Evolutionary conservation across 2,797 vertebrate species (phyloP), one percentile per base, ranked within the genome.

Genomic region (Rhynchonycteris naso): DNA sequence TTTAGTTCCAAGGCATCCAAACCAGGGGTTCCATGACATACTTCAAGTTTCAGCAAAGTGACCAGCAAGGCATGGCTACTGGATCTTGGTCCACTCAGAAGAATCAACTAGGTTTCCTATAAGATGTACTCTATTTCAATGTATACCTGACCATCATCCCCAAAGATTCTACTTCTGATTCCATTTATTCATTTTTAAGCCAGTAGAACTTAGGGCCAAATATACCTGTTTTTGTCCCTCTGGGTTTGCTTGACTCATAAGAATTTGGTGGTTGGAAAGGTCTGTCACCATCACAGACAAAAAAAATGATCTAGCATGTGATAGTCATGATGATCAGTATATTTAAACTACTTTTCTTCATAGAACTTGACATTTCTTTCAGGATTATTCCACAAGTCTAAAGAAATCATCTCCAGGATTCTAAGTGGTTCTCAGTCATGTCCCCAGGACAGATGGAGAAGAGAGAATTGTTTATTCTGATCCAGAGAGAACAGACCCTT

Each of bases 171-270:
- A 7, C 26, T 61, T 87, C 52, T 90, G 24, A 52, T 65, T 38
- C 19, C 22, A 7, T 8, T 76, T 88, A 59, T 56, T 54, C 47
- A 63, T 56, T 54, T 22, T 52, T 68, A 52, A 26, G n/a, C 21
- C 66, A 68, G 52, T 71, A 56, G 63, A 11, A 81, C 14, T 13
- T 24, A 56, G 56, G 33, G 19, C 5, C 82, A 71, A n/a, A 5
- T 61, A 56, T 52, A n/a, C n/a, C 30, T 92, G 2, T 69, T 18
- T 81, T 71, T 5, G 11, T 79, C 43, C 8, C 30, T 86, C 38
- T 75, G 59, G 66, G 9, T 74, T 95, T 94, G 66, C 38, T 88
- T 74, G 75, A n/a, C 72, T 66, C 19, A 22, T 50, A 94, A 87
- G 56, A 83, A 85, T 83, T 85, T 50, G 16, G 9, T 66, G 21